Evolutionary conservation across 1,140 invertebrate genomes (phyloP).

Genomic region (Manduca sexta): DNA sequence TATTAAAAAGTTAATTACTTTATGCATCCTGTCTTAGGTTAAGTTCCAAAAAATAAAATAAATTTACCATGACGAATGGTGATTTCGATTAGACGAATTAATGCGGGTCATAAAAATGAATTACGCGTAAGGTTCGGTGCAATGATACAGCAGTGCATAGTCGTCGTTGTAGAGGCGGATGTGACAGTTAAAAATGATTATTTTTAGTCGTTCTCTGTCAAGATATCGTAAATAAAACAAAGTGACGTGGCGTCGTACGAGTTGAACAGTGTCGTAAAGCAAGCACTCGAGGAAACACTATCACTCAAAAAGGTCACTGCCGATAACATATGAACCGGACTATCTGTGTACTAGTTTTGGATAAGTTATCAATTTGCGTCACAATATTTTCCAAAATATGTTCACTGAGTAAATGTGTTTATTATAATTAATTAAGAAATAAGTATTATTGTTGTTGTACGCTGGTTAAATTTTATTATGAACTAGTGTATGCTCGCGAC

Average conservation of each 20-base stretch:
- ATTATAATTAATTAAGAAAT: too few relatives aligned
- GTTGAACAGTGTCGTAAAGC: slow-evolving; percentile 62
- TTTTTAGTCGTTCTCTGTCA: slow-evolving; percentile 30
- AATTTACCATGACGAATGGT: slow-evolving; percentile 1
- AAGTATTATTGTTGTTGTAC: too few relatives aligned
- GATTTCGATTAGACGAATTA: neutral
- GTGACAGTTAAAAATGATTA: slow-evolving; percentile 28
- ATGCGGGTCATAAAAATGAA: too few relatives aligned
- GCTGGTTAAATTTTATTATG: too few relatives aligned
- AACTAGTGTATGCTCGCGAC: too few relatives aligned
- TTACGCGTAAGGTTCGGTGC: slow-evolving; percentile 6
- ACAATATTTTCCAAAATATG: slow-evolving; percentile 28
- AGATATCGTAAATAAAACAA: slow-evolving; percentile 48
- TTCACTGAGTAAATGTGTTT: too few relatives aligned
- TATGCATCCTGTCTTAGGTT: neutral
- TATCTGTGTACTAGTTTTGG: slow-evolving; percentile 54
- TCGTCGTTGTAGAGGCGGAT: slow-evolving; percentile 23
- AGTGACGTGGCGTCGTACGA: slow-evolving; percentile 39
- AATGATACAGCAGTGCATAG: slow-evolving; percentile 18
- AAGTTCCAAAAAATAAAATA: neutral
- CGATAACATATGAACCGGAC: slow-evolving; percentile 54
- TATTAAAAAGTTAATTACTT: neutral
- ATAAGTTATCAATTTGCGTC: slow-evolving; percentile 66
- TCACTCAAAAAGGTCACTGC: slow-evolving; percentile 33
- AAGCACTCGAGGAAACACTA: slow-evolving; percentile 37